Evolutionary conservation across 2,888 invertebrate genomes (phyloP), one percentile per base, ranked within the genome.

Genomic region (Elegia similella): DNA sequence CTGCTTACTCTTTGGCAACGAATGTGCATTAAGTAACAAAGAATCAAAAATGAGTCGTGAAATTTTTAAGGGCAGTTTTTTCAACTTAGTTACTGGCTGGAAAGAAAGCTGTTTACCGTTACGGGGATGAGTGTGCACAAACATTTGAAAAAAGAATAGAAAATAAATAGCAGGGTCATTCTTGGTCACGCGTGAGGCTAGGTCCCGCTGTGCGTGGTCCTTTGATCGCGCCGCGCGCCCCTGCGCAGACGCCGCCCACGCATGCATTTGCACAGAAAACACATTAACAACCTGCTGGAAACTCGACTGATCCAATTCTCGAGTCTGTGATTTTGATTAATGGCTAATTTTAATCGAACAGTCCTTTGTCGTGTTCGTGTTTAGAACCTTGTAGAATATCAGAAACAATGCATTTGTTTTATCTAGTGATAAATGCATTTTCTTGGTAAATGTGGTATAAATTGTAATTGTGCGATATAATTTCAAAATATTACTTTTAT

Each of bases 261-360:
- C 76, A 75, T 65, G 62, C 75, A 76, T 80, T 82, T 72, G 76
- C 78, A 75, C 74, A 76, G 68, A 73, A 73, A 73, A 63, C 72
- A 70, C 73, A 75, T 76, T 75, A 63, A 76, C 69, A 72, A 73
- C 68, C 66, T 66, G 68, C 61, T 68, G 55, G 46, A 62, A 62
- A 62, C 64, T 58, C 53, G 59, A 55, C 32, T 56, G 59, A 59
- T 63, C 62, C 61, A 58, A 63, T 65, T 66, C 65, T 58, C 61
- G 62, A 62, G 61, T 62, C 62, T 57, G 61, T 65, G 68, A 68
- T 64, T 58, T 62, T 65, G 68, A 69, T 68, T 67, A 67, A 72
- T 67, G 56, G 59, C 43, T 58, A 54, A 44, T 60, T 64, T 60
- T 63, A 63, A 69, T 67, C 61, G 65, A 66, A 67, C 62, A 59